These are phyloP conservation scores for Sinonovacula constricta DNA, from an alignment of 1,140 invertebrate genomes.

Conservation along the genomic window DNA sequence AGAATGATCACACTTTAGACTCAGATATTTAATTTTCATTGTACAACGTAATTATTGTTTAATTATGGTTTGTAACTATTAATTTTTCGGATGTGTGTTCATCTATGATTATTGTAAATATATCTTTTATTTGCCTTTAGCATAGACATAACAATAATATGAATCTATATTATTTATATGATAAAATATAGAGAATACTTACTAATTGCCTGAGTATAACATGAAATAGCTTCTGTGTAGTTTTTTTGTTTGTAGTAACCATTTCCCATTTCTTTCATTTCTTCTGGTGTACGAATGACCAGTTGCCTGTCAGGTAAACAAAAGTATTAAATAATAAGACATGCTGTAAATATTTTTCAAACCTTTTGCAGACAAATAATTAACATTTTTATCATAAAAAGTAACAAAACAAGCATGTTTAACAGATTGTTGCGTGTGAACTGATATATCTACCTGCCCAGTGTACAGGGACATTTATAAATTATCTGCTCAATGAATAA, in stretches of 20 bases:
- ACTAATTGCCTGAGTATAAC: constrained; percentile 93
- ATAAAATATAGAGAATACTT: constrained; percentile 63
- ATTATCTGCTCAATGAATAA: neutral
- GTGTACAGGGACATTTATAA: neutral
- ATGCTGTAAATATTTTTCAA: neutral
- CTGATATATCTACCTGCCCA: too few species aligned
- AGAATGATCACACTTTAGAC: too few species aligned
- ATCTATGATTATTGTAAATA: too few species aligned
- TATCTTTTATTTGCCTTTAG: neutral
- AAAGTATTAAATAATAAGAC: constrained; percentile 3
- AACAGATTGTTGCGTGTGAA: neutral
- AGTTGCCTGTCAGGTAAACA: constrained; percentile 33
- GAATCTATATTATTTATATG: neutral
- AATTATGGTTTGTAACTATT: neutral
- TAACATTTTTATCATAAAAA: neutral
- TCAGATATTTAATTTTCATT: neutral
- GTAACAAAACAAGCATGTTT: neutral
- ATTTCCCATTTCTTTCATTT: constrained; percentile 93
- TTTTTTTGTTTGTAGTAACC: constrained; percentile 91
- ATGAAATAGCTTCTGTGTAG: constrained; percentile 89
- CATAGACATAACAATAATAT: neutral
- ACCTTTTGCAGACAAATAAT: neutral
- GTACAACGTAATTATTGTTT: neutral
- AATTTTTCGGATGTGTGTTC: neutral
- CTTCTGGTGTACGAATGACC: constrained; percentile 83